These are phyloP conservation scores for Delia radicum DNA, from an alignment of 1,140 invertebrate genomes.

Conservation along the genomic window DNA sequence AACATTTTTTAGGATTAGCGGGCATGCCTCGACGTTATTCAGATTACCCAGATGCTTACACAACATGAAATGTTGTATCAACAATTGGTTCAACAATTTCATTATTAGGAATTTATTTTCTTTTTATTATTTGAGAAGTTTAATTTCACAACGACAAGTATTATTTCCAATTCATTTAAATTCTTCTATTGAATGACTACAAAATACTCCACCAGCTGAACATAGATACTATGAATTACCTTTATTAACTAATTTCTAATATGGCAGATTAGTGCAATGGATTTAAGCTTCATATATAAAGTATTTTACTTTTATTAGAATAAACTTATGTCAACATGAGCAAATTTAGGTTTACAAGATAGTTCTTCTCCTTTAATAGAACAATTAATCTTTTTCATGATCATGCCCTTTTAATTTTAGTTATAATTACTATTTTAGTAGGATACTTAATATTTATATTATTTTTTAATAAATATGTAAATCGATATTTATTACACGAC, in stretches of 20 bases:
- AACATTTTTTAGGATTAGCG: background rate
- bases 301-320: slow-evolving; percentile 58
- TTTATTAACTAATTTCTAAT: slow-evolving; percentile 57
- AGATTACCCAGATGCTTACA: too few relatives aligned
- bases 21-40: slow-evolving; percentile 5
- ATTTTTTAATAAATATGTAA: slow-evolving; percentile 59
- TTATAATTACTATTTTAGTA: slow-evolving; percentile 62
- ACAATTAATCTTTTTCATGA: too few relatives aligned
- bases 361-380: too few relatives aligned
- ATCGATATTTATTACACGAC: slow-evolving; percentile 58
- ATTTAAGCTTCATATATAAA: slow-evolving; percentile 65
- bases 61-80: slow-evolving; percentile 37
- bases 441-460: slow-evolving; percentile 61
- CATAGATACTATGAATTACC: slow-evolving; percentile 57
- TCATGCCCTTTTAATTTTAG: too few relatives aligned
- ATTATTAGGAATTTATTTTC: slow-evolving; percentile 54
- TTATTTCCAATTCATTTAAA: slow-evolving; percentile 53
- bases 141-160: slow-evolving; percentile 53
- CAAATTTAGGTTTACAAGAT: too few relatives aligned
- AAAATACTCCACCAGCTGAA: slow-evolving; percentile 58
- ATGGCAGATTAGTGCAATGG: slow-evolving; percentile 61
- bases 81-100: slow-evolving; percentile 3
- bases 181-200: slow-evolving; percentile 62
- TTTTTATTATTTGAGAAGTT: slow-evolving; percentile 55
- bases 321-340: too few relatives aligned